Conservation (phyloP, 2,797 vertebrate species). For the Sebastes steindachneri region DNA sequence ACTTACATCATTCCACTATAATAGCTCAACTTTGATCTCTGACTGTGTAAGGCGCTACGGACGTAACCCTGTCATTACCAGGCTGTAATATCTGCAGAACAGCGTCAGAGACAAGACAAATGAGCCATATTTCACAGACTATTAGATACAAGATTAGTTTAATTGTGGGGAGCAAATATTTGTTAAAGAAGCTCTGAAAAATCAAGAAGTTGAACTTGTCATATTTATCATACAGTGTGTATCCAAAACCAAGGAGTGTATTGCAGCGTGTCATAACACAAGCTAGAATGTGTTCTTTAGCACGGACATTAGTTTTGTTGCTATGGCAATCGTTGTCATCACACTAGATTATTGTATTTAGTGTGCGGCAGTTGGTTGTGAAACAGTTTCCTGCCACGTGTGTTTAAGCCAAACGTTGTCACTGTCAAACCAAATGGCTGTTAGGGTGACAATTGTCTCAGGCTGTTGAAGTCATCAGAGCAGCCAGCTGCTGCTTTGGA, state of each 20-base stretch:
- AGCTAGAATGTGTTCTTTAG: not conserved
- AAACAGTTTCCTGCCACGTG: conserved; percentile 12
- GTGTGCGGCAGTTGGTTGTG: not conserved
- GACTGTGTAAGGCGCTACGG: conserved; percentile 11
- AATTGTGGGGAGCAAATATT: conserved; percentile 27
- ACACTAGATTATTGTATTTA: not conserved
- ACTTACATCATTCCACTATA: conserved; percentile 15
- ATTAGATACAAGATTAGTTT: conserved; percentile 8
- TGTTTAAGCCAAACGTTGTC: conserved; percentile 12
- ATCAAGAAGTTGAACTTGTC: not conserved
- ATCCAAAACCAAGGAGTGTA: not conserved
- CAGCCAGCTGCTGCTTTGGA: conserved; percentile 46
- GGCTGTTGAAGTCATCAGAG: conserved; percentile 40
- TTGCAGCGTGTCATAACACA: not conserved
- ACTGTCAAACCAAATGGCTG: conserved; percentile 23
- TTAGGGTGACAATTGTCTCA: not conserved
- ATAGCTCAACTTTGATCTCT: conserved; percentile 18
- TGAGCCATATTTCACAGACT: conserved; percentile 4
- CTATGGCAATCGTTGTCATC: not conserved
- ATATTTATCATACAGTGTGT: not conserved
- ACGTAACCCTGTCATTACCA: conserved; percentile 40
- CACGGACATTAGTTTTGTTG: conserved; percentile 11
- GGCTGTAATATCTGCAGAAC: conserved; percentile 4
- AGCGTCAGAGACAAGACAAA: conserved; percentile 9
- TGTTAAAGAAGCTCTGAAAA: conserved; percentile 3